Evolutionary conservation across 1,140 invertebrate species (phyloP), one percentile per base, ranked within the genome.

Genomic region (Heliconius congener): DNA sequence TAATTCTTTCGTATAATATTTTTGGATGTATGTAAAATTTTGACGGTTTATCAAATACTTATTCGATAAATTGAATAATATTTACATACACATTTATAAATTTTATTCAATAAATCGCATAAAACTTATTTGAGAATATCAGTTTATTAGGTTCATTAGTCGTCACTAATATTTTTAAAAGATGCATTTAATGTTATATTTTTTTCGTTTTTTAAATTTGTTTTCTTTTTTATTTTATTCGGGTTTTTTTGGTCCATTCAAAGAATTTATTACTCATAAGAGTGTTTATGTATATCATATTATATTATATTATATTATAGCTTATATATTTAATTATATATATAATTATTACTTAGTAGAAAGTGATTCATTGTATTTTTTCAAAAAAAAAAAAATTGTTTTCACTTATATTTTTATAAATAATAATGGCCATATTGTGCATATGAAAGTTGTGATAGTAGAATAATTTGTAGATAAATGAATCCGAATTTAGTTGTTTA

Each of bases 401-500:
- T 27, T n/a, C 57, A 60, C 57, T 60, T 27, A 13, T 23, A 23
- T 60, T 23, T 23, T 60, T 23, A 11, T 27, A 27, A n/a, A n/a
- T 60, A n/a, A 60, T 9, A 23, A 60, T 60, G 57, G 57, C 57
- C 57, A 60, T 66, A 66, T 27, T 66, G 60, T 66, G n/a, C 16
- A 66, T 66, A 66, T 66, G 23, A 66, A 27, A 30, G 57, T 76
- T 76, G 74, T 76, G 74, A 76, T 76, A 70, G 23, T 76, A 76
- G 74, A 70, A 71, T 76, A 76, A 19, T 27, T 70, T 76, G 57
- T 76, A 76, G 42, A 50, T 76, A 76, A 71, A 11, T 27, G 3
- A 70, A 71, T 50, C 37, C 74, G 74, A 66, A 66, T 75, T 66
- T 66, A 75, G 11, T 37, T 75, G 27, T 66, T 13, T 27, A 30